Evolutionary conservation across 2,888 invertebrate species (phyloP).

Genomic region (Tipula unca): DNA sequence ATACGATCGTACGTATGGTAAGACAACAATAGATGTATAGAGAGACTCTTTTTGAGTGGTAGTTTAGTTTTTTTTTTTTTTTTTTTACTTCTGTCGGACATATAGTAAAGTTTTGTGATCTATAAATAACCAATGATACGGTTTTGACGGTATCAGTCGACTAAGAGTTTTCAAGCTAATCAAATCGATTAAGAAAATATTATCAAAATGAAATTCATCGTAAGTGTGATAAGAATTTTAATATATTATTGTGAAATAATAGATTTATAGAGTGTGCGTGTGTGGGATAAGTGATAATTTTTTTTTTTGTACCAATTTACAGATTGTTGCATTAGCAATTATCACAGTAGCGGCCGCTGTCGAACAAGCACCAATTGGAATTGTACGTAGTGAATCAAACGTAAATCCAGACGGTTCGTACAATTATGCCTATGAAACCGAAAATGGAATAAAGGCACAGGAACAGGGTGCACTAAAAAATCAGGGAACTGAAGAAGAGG

Average conservation of each 20-base stretch:
- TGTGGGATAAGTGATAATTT: background rate
- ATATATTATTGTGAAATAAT: background rate
- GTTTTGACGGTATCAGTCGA: background rate
- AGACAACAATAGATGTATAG: background rate
- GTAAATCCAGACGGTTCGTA: constrained; percentile 59
- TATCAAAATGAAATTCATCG: constrained; percentile 29
- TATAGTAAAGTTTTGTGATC: background rate
- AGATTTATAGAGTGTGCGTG: background rate
- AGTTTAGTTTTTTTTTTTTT: background rate
- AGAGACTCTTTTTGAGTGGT: background rate
- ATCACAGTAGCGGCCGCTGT: constrained; percentile 30
- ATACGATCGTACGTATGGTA: background rate
- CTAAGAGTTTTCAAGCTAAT: background rate
- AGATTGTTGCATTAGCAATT: constrained; percentile 28
- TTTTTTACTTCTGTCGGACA: background rate
- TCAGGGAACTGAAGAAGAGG: constrained; percentile 46
- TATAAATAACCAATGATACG: background rate
- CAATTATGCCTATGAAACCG: constrained; percentile 48
- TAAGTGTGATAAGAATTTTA: constrained; percentile 26
- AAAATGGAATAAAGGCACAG: constrained; percentile 50
- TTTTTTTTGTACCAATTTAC: background rate
- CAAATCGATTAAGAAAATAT: background rate
- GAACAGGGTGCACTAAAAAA: constrained; percentile 51
- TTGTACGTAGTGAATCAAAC: constrained; percentile 57
- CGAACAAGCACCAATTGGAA: constrained; percentile 50